These are phyloP conservation scores for Pogonognathellus flavescens DNA, from an alignment of 1,140 invertebrate species.

Conservation along the genomic window DNA sequence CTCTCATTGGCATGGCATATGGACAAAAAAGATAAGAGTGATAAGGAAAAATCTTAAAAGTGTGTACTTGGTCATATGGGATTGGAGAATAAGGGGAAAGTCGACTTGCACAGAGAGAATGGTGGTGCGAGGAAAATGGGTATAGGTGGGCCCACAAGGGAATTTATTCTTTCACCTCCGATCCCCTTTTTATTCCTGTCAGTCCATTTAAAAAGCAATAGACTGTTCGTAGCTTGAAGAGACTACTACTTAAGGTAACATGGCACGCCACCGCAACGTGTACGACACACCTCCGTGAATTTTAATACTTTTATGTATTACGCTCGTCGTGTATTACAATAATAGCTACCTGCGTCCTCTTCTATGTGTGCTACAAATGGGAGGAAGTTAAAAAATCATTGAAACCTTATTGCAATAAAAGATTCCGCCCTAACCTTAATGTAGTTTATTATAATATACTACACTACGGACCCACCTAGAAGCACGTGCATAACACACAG, in stretches of 20 bases:
- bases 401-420: background rate
- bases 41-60: background rate
- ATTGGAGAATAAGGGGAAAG: background rate
- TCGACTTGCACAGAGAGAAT: background rate
- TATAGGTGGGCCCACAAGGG: background rate
- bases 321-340: background rate
- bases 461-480: background rate
- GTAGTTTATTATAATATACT: background rate
- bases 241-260: background rate
- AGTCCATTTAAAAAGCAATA: conserved; percentile 20
- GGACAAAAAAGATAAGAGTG: background rate
- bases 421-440: background rate
- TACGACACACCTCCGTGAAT: conserved; percentile 6
- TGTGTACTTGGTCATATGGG: background rate
- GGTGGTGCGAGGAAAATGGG: background rate
- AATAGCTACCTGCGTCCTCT: background rate
- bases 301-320: conserved; percentile 13
- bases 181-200: conserved; percentile 11
- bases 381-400: conserved; percentile 13
- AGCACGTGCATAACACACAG: background rate
- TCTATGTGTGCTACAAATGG: background rate
- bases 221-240: background rate
- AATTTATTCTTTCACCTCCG: conserved; percentile 17
- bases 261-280: background rate
- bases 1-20: background rate